phyloP scores from a whole-genome alignment of 1,140 invertebrate genomes.

The Andrena cerasifolii region DNA sequence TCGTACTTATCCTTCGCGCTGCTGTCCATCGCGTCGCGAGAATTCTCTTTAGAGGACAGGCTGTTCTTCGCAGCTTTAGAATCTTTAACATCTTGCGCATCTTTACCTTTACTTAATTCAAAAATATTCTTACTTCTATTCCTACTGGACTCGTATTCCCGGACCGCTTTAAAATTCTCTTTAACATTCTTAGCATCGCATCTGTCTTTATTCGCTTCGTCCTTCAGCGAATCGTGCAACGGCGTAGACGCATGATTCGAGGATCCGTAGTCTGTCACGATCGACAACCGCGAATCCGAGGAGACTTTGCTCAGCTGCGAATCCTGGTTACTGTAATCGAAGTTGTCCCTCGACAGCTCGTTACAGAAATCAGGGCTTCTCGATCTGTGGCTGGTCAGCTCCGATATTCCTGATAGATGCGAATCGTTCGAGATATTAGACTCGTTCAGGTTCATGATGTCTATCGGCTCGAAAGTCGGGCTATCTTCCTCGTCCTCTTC shows the following conservation, averaged over 20 bases:
- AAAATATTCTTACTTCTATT: conserved; percentile 79
- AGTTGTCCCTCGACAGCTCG: conserved; percentile 76
- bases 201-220: conserved; percentile 78
- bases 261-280: conserved; percentile 81
- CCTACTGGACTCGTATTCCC: conserved; percentile 71
- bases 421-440: conserved; percentile 83
- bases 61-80: conserved; percentile 65
- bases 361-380: conserved; percentile 77
- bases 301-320: conserved; percentile 85
- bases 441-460: conserved; percentile 80
- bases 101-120: conserved; percentile 73
- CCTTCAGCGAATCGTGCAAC: conserved; percentile 72
- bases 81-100: conserved; percentile 73
- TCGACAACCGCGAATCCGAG: conserved; percentile 84
- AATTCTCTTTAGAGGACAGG: conserved; percentile 74
- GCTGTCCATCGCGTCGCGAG: conserved; percentile 70
- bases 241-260: conserved; percentile 79
- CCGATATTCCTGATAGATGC: conserved; percentile 84
- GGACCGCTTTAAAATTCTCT: conserved; percentile 72
- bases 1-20: conserved; percentile 70
- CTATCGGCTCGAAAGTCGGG: conserved; percentile 86
- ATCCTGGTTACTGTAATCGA: conserved; percentile 82
- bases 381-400: conserved; percentile 82
- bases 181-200: conserved; percentile 71
- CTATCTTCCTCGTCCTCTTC: conserved; percentile 86